Percentiles rank a stretch among this genome's conserved stretches.
phyloP scores from a whole-genome alignment of 92 coral and sea anemone species.

The Palythoa caribaeorum region DNA sequence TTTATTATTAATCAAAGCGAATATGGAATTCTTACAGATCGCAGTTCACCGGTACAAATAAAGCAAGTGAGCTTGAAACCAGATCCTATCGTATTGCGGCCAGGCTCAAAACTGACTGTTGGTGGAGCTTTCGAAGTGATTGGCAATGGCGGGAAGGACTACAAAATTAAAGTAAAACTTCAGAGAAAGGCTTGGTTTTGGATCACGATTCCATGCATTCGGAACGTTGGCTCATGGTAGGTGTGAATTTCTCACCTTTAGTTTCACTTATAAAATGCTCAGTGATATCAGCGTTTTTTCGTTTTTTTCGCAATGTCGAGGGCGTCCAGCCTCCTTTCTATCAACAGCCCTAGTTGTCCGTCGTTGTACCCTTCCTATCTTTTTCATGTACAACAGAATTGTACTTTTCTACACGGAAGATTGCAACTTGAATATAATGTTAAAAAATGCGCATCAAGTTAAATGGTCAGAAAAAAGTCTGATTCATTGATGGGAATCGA shows the following conservation, averaged over 20 bases:
- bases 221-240: slow-evolving; percentile 27
- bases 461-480: too few species aligned
- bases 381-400: too few species aligned
- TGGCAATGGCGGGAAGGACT: slow-evolving; percentile 11
- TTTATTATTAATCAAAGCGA: background rate
- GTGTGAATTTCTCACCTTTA: background rate
- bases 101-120: background rate
- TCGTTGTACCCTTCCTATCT: too few species aligned
- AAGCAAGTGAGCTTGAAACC: background rate
- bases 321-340: too few species aligned
- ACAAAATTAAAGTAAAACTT: background rate
- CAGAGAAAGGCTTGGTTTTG: slow-evolving; percentile 27
- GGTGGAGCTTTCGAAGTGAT: background rate
- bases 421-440: too few species aligned
- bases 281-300: background rate
- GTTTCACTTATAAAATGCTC: background rate
- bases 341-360: too few species aligned
- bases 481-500: too few species aligned
- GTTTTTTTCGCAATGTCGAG: background rate
- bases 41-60: slow-evolving; percentile 14
- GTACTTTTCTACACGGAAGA: too few species aligned
- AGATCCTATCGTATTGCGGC: background rate
- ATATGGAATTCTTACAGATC: background rate
- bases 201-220: slow-evolving; percentile 24
- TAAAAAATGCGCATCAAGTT: too few species aligned